A percentile compares a stretch with the other conserved stretches of the same genome.
Conservation (phyloP, 2,797 vertebrate species). For the Gallinago nigripennis region DNA sequence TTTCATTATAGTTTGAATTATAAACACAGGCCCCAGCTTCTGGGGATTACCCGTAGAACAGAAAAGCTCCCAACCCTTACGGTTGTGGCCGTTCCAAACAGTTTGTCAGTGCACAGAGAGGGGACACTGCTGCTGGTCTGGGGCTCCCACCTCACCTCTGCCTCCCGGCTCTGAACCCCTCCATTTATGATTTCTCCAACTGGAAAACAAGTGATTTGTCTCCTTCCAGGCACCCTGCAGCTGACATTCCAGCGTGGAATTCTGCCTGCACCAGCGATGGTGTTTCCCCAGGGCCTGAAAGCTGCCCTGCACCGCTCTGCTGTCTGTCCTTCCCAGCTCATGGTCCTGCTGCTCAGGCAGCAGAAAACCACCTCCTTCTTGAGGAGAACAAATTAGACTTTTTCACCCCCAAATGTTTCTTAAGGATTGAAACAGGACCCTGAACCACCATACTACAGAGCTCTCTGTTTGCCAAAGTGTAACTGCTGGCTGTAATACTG, state of each 20-base stretch:
- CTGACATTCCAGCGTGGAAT: not conserved
- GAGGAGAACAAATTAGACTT: not conserved
- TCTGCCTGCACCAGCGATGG: not conserved
- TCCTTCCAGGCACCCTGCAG: not conserved
- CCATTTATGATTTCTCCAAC: not conserved
- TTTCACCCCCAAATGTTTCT: not conserved
- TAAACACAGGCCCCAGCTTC: constrained; percentile 28
- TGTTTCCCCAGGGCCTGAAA: not conserved
- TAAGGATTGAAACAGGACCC: not conserved
- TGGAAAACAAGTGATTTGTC: not conserved
- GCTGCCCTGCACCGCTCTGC: accelerated
- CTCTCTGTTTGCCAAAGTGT: not conserved
- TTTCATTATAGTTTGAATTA: constrained; percentile 53
- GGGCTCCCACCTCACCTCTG: not conserved
- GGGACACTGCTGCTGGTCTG: not conserved
- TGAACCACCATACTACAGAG: accelerated
- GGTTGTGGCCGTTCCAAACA: not conserved
- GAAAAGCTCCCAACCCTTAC: not conserved
- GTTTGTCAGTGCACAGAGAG: not conserved
- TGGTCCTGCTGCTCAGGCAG: not conserved
- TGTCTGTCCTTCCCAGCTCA: accelerated
- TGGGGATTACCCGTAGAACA: not conserved
- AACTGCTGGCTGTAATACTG: not conserved
- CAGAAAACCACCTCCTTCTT: not conserved
- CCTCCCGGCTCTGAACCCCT: not conserved